These are phyloP conservation scores for Drosophila rufa DNA, from an alignment of 1,140 invertebrate species.

Conservation along the genomic window DNA sequence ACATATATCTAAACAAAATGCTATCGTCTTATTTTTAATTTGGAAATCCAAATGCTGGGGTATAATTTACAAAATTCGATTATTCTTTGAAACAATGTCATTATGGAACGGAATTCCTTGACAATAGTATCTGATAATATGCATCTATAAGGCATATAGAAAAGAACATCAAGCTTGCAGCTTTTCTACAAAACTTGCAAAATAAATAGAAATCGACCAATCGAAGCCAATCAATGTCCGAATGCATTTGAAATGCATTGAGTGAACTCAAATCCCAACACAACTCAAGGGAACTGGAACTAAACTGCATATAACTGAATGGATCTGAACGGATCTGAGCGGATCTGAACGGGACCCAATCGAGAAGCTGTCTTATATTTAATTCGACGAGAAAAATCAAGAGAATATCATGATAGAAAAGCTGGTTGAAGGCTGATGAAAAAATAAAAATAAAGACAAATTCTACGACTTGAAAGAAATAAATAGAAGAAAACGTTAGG, in stretches of 20 bases:
- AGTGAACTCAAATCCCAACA: conserved; percentile 11
- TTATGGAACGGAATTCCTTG: neutral
- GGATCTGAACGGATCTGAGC: conserved; percentile 5
- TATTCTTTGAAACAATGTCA: no score
- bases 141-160: neutral
- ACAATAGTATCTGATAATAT: neutral
- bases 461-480: neutral
- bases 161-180: neutral
- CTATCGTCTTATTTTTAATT: neutral
- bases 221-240: conserved; percentile 33
- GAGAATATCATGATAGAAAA: neutral
- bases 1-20: no score
- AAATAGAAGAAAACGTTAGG: no score
- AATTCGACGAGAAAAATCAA: conserved; percentile 1
- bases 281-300: conserved; percentile 3
- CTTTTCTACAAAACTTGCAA: neutral
- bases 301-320: conserved; percentile 22
- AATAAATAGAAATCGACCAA: conserved; percentile 1
- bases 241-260: conserved; percentile 32
- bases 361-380: neutral
- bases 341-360: conserved; percentile 2
- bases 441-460: neutral
- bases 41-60: neutral
- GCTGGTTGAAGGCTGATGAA: neutral
- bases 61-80: no score